phyloP scores from a whole-genome alignment of 2,797 vertebrate species.

The Sebastes kiyomatsui region DNA sequence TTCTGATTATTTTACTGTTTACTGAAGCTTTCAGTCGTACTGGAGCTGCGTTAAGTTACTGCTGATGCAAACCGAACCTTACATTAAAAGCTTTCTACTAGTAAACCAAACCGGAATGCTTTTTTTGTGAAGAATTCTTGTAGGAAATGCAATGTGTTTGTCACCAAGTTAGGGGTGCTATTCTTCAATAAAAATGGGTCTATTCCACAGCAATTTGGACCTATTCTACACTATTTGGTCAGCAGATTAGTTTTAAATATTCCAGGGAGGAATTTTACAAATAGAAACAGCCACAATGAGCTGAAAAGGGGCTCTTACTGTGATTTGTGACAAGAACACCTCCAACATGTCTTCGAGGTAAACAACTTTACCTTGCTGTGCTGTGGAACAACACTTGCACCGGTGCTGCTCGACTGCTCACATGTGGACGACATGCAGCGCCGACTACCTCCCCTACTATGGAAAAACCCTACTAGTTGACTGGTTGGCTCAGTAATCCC shows the following conservation, averaged over 20 bases:
- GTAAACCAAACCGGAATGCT: background rate
- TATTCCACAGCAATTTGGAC: background rate
- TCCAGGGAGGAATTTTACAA: background rate
- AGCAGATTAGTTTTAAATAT: background rate
- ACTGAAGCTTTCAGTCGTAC: background rate
- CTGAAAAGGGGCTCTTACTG: background rate
- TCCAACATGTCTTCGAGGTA: background rate
- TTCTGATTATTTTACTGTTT: background rate
- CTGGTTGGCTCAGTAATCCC: slow-evolving; percentile 53
- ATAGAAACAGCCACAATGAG: background rate
- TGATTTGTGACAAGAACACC: background rate
- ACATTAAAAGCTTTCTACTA: background rate
- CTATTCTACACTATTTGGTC: no score
- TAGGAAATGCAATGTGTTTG: background rate
- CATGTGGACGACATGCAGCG: background rate
- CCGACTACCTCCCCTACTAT: background rate
- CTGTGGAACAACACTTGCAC: background rate
- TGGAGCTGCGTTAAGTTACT: no score
- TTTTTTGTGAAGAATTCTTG: background rate
- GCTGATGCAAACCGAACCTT: background rate
- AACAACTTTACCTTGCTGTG: background rate
- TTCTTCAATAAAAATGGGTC: background rate
- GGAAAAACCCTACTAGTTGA: background rate
- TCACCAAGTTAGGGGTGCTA: background rate
- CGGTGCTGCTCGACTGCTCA: background rate